These are phyloP conservation scores for Drosophila mauritiana DNA, from an alignment of 1,140 invertebrate species.

Conservation along the genomic window DNA sequence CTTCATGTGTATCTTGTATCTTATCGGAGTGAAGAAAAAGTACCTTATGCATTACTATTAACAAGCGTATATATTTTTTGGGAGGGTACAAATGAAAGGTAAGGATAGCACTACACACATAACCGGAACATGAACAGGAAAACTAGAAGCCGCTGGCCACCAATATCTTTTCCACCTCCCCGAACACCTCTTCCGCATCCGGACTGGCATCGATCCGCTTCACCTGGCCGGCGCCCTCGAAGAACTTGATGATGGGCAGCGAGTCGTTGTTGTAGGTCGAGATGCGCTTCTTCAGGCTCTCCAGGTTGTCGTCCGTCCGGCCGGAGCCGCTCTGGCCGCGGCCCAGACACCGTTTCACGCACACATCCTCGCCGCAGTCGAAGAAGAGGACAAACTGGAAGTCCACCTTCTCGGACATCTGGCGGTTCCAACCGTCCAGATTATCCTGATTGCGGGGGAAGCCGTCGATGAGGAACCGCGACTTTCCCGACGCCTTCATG, in stretches of 20 bases:
- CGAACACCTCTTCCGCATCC: slow-evolving; percentile 89
- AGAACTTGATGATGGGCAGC: slow-evolving; percentile 96
- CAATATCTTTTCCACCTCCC: slow-evolving; percentile 79
- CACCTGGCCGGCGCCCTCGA: slow-evolving; percentile 90
- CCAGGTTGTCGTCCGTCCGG: slow-evolving; percentile 96
- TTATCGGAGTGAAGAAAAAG: neutral
- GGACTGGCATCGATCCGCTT: slow-evolving; percentile 91
- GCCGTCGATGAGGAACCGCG: slow-evolving; percentile 98
- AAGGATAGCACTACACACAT: slow-evolving; percentile 33
- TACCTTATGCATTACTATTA: slow-evolving; percentile 34
- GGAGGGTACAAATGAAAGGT: slow-evolving; percentile 17
- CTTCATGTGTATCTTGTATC: neutral
- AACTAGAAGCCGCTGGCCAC: slow-evolving; percentile 59
- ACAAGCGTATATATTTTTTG: slow-evolving; percentile 69
- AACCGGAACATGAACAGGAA: slow-evolving; percentile 17
- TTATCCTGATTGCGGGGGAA: slow-evolving; percentile 99
- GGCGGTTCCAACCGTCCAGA: slow-evolving; percentile 96
- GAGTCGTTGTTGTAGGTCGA: slow-evolving; percentile 96
- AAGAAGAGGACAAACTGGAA: slow-evolving; percentile 97
- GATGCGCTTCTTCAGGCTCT: slow-evolving; percentile 96
- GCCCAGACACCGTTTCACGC: slow-evolving; percentile 92
- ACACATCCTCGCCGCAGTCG: slow-evolving; percentile 94
- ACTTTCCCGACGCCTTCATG: slow-evolving; percentile 89
- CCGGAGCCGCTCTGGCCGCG: slow-evolving; percentile 95
- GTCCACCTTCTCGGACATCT: slow-evolving; percentile 93